A percentile compares a stretch with the other conserved stretches of the same genome.
Evolutionary conservation across 2,113 vertebrate genomes (phyloP).

Genomic region (Notothenia coriiceps): DNA sequence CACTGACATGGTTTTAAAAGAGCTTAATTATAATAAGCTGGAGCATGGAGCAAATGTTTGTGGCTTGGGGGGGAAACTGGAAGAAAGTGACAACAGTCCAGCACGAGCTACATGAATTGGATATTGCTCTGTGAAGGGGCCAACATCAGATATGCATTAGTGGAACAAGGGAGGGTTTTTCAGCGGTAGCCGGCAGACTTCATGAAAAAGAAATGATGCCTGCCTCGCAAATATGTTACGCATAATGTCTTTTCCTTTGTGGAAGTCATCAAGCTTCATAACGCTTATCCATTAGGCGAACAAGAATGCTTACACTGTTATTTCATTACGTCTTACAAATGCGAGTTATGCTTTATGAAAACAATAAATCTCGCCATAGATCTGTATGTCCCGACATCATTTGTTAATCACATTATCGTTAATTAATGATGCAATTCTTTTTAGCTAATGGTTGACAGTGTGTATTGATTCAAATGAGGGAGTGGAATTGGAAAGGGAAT

Average conservation of each 20-base stretch:
- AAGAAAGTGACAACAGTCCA: conserved; percentile 67
- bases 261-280: conserved; percentile 70
- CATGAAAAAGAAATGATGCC: conserved; percentile 69
- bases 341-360: conserved; percentile 66
- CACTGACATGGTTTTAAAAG: conserved; percentile 79
- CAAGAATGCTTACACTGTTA: conserved; percentile 66
- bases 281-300: conserved; percentile 66
- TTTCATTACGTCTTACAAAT: conserved; percentile 69
- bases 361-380: conserved; percentile 68
- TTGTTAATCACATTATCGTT: conserved; percentile 68
- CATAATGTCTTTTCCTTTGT: conserved; percentile 70
- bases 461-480: conserved; percentile 57
- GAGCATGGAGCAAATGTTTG: conserved; percentile 68
- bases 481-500: conserved; percentile 50
- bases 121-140: conserved; percentile 55
- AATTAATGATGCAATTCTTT: conserved; percentile 70
- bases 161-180: conserved; percentile 61
- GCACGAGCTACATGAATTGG: conserved; percentile 47
- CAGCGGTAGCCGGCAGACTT: conserved; percentile 57
- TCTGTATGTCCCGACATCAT: conserved; percentile 48
- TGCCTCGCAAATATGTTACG: conserved; percentile 63
- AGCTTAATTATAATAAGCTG: conserved; percentile 81
- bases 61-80: conserved; percentile 49
- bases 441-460: conserved; percentile 60
- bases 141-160: conserved; percentile 70